Conservation (phyloP, 2,797 vertebrate genomes). For the Rhyacichthys aspro region DNA sequence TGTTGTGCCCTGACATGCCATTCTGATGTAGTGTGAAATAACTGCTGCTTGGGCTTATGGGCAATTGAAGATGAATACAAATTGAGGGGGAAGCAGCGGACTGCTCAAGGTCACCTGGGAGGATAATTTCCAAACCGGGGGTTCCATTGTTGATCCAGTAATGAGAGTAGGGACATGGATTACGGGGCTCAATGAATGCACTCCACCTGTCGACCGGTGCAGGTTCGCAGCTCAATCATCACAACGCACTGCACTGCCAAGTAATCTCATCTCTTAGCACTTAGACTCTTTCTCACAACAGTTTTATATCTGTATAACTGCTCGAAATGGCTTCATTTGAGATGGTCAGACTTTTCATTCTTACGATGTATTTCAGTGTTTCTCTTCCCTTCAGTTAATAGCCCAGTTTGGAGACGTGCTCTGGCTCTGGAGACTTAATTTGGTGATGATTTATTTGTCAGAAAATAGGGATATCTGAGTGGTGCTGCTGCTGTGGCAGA, state of each 20-base stretch:
- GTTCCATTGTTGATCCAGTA: conserved; percentile 69
- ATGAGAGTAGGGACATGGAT: conserved; percentile 65
- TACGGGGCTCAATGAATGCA: conserved; percentile 46
- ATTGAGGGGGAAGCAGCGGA: conserved; percentile 37
- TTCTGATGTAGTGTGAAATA: conserved; percentile 76
- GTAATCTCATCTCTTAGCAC: not conserved
- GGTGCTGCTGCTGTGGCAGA: no score
- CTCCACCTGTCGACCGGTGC: conserved; percentile 5
- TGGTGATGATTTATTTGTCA: no score
- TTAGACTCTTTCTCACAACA: conserved; percentile 1
- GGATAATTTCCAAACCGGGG: conserved; percentile 54
- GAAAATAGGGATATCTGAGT: no score
- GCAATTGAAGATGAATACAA: conserved; percentile 65
- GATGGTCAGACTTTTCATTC: not conserved
- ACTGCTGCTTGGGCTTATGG: conserved; percentile 45
- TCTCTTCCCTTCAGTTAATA: no score
- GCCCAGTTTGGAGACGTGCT: no score
- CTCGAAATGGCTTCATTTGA: not conserved
- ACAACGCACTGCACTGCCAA: conserved; percentile 8
- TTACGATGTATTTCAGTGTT: no score
- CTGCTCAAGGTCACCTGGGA: conserved; percentile 67
- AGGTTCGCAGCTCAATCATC: conserved; percentile 35
- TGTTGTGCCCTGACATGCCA: conserved; percentile 54
- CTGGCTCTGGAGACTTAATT: no score
- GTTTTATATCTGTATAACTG: conserved; percentile 1